Conservation (phyloP, 2,888 invertebrate genomes). For the Tiliacea citrago region DNA sequence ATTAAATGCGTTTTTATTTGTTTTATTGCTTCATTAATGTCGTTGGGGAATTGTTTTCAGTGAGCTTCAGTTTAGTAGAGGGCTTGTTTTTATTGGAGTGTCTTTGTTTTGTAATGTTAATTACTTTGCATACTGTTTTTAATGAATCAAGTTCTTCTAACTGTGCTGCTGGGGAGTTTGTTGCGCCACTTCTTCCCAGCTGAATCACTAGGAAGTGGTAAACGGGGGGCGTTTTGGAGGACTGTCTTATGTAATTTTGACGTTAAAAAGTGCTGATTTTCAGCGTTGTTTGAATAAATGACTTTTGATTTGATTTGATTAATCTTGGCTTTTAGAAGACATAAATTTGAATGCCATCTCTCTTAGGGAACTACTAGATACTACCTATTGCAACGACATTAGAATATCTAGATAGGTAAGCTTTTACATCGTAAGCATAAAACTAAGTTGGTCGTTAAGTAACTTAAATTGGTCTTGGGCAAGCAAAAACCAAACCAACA, state of each 20-base stretch:
- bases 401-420: not conserved
- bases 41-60: not conserved
- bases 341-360: not conserved
- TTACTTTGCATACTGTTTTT: not conserved
- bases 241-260: too few relatives aligned
- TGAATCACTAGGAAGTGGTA: not conserved
- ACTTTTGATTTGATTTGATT: not conserved
- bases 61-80: not conserved
- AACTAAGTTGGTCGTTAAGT: not conserved
- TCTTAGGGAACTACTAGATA: not conserved
- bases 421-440: not conserved
- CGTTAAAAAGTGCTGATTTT: too few relatives aligned
- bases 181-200: too few relatives aligned
- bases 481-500: too few relatives aligned
- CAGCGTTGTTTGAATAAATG: too few relatives aligned
- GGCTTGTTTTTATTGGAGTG: not conserved
- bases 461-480: not conserved
- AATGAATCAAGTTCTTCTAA: not conserved
- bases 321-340: not conserved
- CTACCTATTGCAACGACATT: not conserved
- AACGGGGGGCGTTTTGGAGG: not conserved
- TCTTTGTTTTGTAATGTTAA: not conserved
- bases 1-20: conserved; percentile 30
- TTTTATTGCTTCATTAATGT: conserved; percentile 20
- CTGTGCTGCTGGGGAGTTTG: not conserved